Base-by-base conservation (phyloP, 1,140 invertebrate species). In the Zaprionus gabonicus region DNA sequence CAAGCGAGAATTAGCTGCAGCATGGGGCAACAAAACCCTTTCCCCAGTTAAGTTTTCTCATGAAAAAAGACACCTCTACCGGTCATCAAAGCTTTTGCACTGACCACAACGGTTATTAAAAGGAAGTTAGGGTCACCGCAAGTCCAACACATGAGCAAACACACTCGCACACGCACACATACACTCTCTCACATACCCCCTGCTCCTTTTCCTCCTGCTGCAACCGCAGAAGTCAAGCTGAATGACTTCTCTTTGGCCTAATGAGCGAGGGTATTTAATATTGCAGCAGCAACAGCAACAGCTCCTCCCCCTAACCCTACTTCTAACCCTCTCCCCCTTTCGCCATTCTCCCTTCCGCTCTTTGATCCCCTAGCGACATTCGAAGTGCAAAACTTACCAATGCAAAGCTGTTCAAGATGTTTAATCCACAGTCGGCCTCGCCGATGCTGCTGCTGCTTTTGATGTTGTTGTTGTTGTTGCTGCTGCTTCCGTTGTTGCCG, bases 391-490 rank as follows among this genome's bases (percentile, higher is more conserved):
- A 65, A 81, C 84, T 87, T 70, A 87, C 84, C 84, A 38, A 87
- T 53, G 53, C 74, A 66, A 20, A 88, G 36, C 10, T 88, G 23
- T 75, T 74, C 74, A 71, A 88, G 75, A 76, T 76, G 74, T 88
- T 87, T 87, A 79, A 88, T 87, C 84, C 84, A 87, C 75, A 81
- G 71, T 31, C 25, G 56, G 15, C 28, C 31, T 6, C 57, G 82
- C 56, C 65, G 53, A 12, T 68, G 55, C 13, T 73, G 71, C 25
- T 70, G 58, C 34, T 28, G 28, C 28, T 28, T 9, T 28, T 28
- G 28, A 7, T 31, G 46, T 15, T 38, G 62, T n/a, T 17, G 25
- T 34, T 67, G 53, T 23, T 68, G 65, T 4, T 73, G 71, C 25
- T 70, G 58, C 41, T 70, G 71, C 41, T 74, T 62, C 71, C 65